Conservation (phyloP, 2,797 vertebrate genomes). For the Dendrocincla tyrannina region DNA sequence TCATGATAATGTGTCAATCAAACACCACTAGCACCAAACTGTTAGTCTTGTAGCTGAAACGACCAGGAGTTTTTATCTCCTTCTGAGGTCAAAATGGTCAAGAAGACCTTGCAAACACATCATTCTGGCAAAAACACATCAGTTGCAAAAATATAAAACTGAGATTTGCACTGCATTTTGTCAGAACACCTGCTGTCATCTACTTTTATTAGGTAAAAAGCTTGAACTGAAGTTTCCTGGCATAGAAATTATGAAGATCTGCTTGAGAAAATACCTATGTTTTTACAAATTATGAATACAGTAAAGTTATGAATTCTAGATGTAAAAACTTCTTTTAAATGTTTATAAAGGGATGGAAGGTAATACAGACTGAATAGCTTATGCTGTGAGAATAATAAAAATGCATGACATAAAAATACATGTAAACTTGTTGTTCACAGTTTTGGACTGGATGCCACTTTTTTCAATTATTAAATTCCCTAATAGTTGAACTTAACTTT, state of each 20-base stretch:
- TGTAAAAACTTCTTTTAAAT: not conserved
- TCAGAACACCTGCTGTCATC: accelerated
- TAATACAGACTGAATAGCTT: not conserved
- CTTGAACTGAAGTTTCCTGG: not conserved
- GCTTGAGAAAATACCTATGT: not conserved
- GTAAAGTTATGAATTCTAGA: not conserved
- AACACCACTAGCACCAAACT: not conserved
- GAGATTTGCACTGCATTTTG: not conserved
- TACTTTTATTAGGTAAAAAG: not conserved
- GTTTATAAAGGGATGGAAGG: not conserved
- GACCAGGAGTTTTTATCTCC: not conserved
- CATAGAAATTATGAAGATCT: not conserved
- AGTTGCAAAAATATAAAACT: not conserved
- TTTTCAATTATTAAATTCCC: not conserved
- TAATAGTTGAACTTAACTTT: not conserved
- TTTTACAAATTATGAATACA: not conserved
- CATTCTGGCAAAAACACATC: not conserved
- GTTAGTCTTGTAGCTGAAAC: not conserved
- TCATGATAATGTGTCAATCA: not conserved
- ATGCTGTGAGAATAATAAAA: not conserved
- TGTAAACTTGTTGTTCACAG: not conserved
- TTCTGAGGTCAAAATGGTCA: not conserved
- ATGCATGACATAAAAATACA: not conserved
- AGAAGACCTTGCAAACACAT: not conserved
- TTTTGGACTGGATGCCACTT: not conserved